Base-by-base conservation (phyloP, 37 sponge, comb jelly and placozoan species). In the Spongilla lacustris region DNA sequence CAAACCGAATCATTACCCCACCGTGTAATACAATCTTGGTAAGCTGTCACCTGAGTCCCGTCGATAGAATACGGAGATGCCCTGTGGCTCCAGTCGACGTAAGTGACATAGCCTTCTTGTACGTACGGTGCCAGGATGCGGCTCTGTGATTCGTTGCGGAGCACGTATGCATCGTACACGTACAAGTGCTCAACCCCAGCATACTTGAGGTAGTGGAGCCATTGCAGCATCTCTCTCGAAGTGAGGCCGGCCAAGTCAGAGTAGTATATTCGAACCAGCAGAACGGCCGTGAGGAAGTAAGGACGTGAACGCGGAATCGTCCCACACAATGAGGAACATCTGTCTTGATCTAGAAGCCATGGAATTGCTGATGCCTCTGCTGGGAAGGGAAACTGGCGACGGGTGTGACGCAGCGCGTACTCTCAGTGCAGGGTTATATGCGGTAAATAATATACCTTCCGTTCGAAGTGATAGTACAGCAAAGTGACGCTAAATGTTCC, bases 151-250 rank as follows among this genome's bases (percentile, higher is more conserved):
- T 94, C 95, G 19, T 80, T 75, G 13, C 23, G 21, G 11, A 66
- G 26, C 14, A 81, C 50, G 70, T 83, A 94, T 1, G 86, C 86
- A 91, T 94, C 95, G 68, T 94, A 94, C 36, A 94, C 77, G 69
- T 91, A 91, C 36, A 94, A 83, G 81, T 94, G 95, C 66, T 91
- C 95, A 2, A 94, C 89, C 36, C 95, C 95, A 73, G 84, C 84
- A 73, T 91, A 91, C 23, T 85, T 77, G 41, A 86, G 29, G 71
- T 90, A 94, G 48, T 85, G 68, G 4, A 94, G 82, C 95, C 95
- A 94, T 49, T 91, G 88, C 70, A 69, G 58, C 68, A 94, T 34
- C 68, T 94, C 94, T 26, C 69, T 36, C 8, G 94, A 71, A 10
- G 91, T 90, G 29, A 90, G 73, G 41, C 87, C 48, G 0, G 94